These are phyloP conservation scores for Drosophila longiperda DNA, from an alignment of 2,888 invertebrate genomes.

Conservation along the genomic window DNA sequence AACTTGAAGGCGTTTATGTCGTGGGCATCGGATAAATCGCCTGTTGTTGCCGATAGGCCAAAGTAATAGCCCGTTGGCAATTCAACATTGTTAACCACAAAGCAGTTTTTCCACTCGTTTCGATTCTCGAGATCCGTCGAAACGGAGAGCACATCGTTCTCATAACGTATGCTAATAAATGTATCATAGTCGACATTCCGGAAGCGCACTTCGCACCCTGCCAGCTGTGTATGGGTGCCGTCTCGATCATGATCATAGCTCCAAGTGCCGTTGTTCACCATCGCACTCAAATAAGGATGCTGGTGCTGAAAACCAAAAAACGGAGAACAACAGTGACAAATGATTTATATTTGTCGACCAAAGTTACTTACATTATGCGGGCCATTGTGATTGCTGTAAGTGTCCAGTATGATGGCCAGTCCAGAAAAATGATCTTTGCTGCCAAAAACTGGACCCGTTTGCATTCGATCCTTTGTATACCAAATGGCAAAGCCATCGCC, in stretches of 20 bases:
- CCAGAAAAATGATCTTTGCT: constrained; percentile 96
- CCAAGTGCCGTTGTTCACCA: constrained; percentile 98
- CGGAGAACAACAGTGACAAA: background rate
- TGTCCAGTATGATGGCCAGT: constrained; percentile 96
- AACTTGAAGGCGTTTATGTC: constrained; percentile 96
- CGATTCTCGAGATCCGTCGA: constrained; percentile 96
- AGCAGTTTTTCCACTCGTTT: constrained; percentile 97
- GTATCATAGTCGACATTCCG: constrained; percentile 96
- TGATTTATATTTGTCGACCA: background rate
- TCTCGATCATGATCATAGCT: constrained; percentile 99
- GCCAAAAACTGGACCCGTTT: constrained; percentile 96
- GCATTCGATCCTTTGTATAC: constrained; percentile 94
- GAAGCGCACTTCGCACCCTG: constrained; percentile 98
- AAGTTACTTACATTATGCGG: constrained; percentile 94
- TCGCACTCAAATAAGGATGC: constrained; percentile 99
- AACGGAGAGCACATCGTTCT: constrained; percentile 94
- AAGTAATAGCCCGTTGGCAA: constrained; percentile 98
- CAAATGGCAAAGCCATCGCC: constrained; percentile 99
- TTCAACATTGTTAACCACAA: constrained; percentile 94
- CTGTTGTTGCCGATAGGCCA: constrained; percentile 97
- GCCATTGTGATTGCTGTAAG: constrained; percentile 99
- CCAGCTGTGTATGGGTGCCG: constrained; percentile 98
- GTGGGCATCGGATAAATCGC: constrained; percentile 98
- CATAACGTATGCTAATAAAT: constrained; percentile 95
- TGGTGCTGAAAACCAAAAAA: constrained; percentile 89